Base-by-base conservation (phyloP, 2,888 invertebrate genomes). In the Hipparchia semele region DNA sequence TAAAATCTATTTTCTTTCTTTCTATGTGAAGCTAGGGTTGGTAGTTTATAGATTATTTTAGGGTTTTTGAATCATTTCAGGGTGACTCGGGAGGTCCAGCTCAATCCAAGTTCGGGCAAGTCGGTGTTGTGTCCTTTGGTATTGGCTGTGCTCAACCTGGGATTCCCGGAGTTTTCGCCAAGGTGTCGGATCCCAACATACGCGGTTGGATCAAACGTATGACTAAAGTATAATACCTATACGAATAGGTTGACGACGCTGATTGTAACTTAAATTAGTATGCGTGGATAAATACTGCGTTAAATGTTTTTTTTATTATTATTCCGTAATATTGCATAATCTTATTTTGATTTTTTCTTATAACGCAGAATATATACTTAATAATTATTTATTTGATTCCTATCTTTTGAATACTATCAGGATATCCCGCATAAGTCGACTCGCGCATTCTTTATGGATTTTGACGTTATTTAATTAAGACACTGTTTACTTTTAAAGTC, bases 81-180 rank as follows among this genome's bases (percentile, higher is more conserved):
- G 80, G 80, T 23, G 80, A 80, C 53, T 79, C 79, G 23, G 80
- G 80, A 6, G 86, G 86, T 10, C 86, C 86, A 60, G 83, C 81
- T 9, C 83, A 82, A 2, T 49, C 72, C 6, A 75, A 70, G 6
- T 71, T 66, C n/a, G 74, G 73, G 1, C 81, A 82, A 67, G 8
- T 80, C 0, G 87, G 83, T 1, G 73, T 86, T 3, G 84, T 83
- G 0, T 86, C 86, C 2, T 82, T 78, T 51, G 86, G 85, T 0
- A 68, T 71, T 6, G 86, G 86, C 2, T 87, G 86, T 70, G 86
- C 83, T 0, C 78, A 79, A 6, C 77, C 80, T 1, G 76, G 80
- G 2, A 71, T 71, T 6, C 85, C 86, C 0, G 86, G 85, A 5
- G 81, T 83, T 0, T 86, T 84, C 66, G 77, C 83, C 2, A 82